phyloP scores from a whole-genome alignment of 2,797 vertebrate genomes.

The Menidia menidia region DNA sequence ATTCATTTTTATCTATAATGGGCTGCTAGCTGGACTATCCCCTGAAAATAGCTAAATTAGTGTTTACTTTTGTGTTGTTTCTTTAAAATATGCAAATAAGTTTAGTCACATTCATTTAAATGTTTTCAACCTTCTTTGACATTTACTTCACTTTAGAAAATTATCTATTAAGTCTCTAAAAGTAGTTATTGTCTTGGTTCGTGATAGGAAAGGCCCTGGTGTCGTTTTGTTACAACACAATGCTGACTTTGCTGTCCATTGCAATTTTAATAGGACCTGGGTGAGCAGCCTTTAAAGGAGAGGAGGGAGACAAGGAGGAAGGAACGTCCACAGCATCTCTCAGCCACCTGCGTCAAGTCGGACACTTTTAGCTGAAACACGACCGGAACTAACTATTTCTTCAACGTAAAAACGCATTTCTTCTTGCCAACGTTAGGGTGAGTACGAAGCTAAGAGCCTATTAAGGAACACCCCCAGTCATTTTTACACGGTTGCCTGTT shows the following conservation, averaged over 20 bases:
- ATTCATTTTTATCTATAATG: too few relatives aligned
- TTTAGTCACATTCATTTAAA: not conserved
- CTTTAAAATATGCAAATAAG: not conserved
- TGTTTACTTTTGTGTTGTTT: not conserved
- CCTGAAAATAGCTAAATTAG: not conserved
- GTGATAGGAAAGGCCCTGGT: conserved; percentile 8
- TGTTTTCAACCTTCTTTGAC: conserved; percentile 2
- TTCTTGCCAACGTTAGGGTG: not conserved
- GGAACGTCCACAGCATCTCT: conserved; percentile 27
- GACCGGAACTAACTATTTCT: conserved; percentile 29
- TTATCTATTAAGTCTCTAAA: not conserved
- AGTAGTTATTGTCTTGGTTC: not conserved
- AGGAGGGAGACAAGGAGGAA: conserved; percentile 20
- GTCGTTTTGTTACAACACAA: conserved; percentile 23
- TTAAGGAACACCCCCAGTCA: not conserved
- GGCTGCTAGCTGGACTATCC: not conserved
- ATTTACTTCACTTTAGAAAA: not conserved
- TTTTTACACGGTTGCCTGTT: not conserved
- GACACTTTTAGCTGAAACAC: not conserved
- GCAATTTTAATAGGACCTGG: conserved; percentile 47
- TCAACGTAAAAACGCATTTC: conserved; percentile 42
- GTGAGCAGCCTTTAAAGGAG: conserved; percentile 30
- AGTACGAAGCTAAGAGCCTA: not conserved
- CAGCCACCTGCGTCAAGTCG: conserved; percentile 31
- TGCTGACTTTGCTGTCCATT: conserved; percentile 62